Evolutionary conservation across 2,113 vertebrate genomes (phyloP).

Genomic region (Thryonomys swinderianus): DNA sequence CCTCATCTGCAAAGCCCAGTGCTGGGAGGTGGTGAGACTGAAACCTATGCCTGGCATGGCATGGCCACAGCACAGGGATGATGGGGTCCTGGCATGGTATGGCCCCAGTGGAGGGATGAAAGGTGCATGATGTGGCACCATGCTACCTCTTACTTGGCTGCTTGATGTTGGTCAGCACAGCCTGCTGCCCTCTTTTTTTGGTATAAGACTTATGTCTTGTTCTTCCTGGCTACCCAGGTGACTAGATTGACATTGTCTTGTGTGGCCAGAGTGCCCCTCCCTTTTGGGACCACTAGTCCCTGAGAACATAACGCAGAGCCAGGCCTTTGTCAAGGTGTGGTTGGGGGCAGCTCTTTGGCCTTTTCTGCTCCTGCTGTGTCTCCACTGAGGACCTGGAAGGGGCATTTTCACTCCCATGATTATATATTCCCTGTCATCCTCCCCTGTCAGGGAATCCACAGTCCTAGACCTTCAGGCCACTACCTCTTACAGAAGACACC

Average conservation of each 20-base stretch:
- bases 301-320: accelerated
- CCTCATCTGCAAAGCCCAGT: background rate
- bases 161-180: background rate
- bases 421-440: background rate
- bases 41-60: background rate
- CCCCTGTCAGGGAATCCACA: background rate
- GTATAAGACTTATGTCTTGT: background rate
- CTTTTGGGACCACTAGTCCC: background rate
- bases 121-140: background rate
- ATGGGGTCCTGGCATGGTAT: background rate
- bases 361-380: background rate
- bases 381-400: background rate
- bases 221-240: background rate
- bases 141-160: background rate
- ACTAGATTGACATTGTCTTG: accelerated
- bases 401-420: background rate
- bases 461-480: background rate
- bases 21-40: too few species aligned
- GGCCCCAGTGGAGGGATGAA: background rate
- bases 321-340: background rate
- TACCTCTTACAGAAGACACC: background rate
- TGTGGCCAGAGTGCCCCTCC: background rate
- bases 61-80: background rate
- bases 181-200: background rate
- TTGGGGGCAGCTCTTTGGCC: background rate